Evolutionary conservation across 2,888 invertebrate species (phyloP).

Genomic region (Spicauda simplicius): DNA sequence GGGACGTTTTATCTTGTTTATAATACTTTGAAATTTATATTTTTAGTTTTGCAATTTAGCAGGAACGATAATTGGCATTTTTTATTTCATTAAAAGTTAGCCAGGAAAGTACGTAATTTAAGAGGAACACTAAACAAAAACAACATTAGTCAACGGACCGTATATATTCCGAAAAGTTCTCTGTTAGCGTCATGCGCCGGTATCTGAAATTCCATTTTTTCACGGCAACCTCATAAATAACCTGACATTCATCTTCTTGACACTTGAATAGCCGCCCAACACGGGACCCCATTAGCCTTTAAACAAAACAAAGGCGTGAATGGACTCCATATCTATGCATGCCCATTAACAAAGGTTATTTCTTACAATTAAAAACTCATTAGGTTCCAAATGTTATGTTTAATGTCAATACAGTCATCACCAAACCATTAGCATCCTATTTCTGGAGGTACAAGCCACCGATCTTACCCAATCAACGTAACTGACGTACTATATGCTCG

Average conservation of each 20-base stretch:
- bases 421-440: constrained; percentile 1
- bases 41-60: too few species aligned
- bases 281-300: constrained; percentile 76
- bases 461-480: background rate
- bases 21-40: too few species aligned
- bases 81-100: too few species aligned
- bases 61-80: too few species aligned
- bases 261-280: constrained; percentile 73
- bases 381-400: constrained; percentile 28
- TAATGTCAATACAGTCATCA: constrained; percentile 6
- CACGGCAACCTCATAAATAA: constrained; percentile 71
- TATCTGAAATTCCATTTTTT: constrained; percentile 49
- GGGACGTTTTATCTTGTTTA: too few species aligned
- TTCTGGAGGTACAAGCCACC: background rate
- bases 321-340: constrained; percentile 58
- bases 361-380: constrained; percentile 34
- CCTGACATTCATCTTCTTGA: constrained; percentile 78
- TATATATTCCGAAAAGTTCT: constrained; percentile 31
- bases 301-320: constrained; percentile 68
- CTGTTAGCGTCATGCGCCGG: constrained; percentile 27
- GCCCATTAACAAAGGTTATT: constrained; percentile 61
- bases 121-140: constrained; percentile 10
- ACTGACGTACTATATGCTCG: background rate
- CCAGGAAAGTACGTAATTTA: background rate
- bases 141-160: constrained; percentile 23